Evolutionary conservation across 2,797 vertebrate genomes (phyloP).

Genomic region (Morus bassanus): DNA sequence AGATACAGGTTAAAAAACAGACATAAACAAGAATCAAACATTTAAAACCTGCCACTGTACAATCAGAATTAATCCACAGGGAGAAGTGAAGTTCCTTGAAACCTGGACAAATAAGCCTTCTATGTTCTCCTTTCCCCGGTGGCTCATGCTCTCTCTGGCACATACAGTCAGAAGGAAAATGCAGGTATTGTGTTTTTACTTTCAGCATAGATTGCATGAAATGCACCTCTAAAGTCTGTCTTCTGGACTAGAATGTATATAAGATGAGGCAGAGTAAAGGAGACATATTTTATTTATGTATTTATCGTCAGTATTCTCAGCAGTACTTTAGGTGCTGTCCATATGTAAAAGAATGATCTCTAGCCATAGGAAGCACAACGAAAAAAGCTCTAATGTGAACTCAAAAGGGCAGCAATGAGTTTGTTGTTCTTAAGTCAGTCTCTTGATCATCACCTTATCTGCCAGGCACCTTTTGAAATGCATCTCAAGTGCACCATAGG

Average conservation of each 20-base stretch:
- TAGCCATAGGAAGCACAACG: background rate
- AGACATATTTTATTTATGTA: background rate
- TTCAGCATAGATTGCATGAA: background rate
- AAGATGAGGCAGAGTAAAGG: background rate
- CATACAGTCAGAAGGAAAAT: background rate
- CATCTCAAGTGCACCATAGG: background rate
- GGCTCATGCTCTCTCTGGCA: background rate
- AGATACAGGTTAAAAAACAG: slow-evolving; percentile 56
- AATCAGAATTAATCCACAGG: slow-evolving; percentile 34
- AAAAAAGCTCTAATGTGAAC: background rate
- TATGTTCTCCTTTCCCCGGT: background rate
- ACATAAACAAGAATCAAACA: slow-evolving; percentile 61
- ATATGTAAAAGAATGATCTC: background rate
- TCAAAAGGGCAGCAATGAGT: background rate
- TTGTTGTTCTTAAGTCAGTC: background rate
- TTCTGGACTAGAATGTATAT: background rate
- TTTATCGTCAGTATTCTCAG: background rate
- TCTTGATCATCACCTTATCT: background rate
- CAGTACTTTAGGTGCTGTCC: background rate
- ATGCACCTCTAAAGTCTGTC: background rate
- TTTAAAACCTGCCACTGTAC: slow-evolving; percentile 43
- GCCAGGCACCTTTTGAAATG: slow-evolving; percentile 1
- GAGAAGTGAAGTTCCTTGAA: slow-evolving; percentile 45
- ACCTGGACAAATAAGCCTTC: slow-evolving; percentile 40
- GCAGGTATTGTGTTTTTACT: background rate